phyloP scores from a whole-genome alignment of 2,888 invertebrate genomes.

The Adineta ricciae region DNA sequence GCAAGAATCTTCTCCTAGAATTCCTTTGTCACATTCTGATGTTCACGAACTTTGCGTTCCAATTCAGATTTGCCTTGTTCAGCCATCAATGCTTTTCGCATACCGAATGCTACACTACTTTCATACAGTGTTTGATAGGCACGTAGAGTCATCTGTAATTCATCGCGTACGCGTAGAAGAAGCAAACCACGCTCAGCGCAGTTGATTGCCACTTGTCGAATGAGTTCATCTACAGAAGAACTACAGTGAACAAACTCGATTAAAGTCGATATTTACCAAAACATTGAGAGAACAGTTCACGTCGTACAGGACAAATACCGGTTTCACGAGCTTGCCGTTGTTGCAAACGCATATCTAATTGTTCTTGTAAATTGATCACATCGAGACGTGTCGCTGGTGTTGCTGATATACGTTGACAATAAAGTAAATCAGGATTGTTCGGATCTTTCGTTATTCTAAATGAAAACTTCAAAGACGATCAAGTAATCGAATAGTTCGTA shows the following conservation, averaged over 20 bases:
- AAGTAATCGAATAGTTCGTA: slow-evolving; percentile 46
- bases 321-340: slow-evolving; percentile 88
- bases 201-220: slow-evolving; percentile 84
- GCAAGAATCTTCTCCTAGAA: too few species aligned
- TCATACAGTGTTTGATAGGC: slow-evolving; percentile 92
- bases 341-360: slow-evolving; percentile 76
- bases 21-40: too few species aligned
- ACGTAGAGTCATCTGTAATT: slow-evolving; percentile 87
- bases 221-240: slow-evolving; percentile 66
- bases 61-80: slow-evolving; percentile 66
- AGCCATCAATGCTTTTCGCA: slow-evolving; percentile 88
- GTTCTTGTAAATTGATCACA: slow-evolving; percentile 88
- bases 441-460: slow-evolving; percentile 35
- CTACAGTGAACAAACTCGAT: background rate
- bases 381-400: slow-evolving; percentile 89
- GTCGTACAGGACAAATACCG: slow-evolving; percentile 82
- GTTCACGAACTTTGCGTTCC: slow-evolving; percentile 54
- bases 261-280: slow-evolving; percentile 61
- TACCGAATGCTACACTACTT: slow-evolving; percentile 90
- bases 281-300: slow-evolving; percentile 87
- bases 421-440: slow-evolving; percentile 45
- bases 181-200: slow-evolving; percentile 90
- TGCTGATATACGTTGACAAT: slow-evolving; percentile 69
- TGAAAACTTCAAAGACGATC: slow-evolving; percentile 51
- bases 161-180: slow-evolving; percentile 79